Conservation (phyloP, 2,797 vertebrate species). For the Helarctos malayanus region DNA sequence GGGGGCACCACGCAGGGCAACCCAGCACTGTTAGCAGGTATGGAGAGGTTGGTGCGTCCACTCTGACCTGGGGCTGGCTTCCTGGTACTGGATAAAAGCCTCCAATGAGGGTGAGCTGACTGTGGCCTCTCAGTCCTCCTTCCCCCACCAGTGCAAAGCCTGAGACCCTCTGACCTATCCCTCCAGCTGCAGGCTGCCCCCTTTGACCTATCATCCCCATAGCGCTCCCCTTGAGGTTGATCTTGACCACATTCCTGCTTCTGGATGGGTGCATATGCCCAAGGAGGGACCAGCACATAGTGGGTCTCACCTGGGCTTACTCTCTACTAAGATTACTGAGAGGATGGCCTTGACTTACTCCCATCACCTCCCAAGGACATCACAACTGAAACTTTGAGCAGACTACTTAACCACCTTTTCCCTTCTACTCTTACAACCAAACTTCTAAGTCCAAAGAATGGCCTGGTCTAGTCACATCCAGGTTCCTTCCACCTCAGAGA, state of each 20-base stretch:
- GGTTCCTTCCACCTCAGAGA: background rate
- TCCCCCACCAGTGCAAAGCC: background rate
- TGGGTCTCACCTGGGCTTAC: background rate
- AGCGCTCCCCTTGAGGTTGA: background rate
- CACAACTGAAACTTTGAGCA: background rate
- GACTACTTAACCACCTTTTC: background rate
- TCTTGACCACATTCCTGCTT: background rate
- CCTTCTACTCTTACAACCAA: background rate
- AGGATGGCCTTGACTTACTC: background rate
- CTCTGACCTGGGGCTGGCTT: background rate
- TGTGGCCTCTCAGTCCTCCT: background rate
- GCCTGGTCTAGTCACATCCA: background rate
- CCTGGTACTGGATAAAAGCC: background rate
- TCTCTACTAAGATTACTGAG: background rate
- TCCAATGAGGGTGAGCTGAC: background rate
- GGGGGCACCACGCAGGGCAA: background rate
- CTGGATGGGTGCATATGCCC: no score
- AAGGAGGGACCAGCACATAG: background rate
- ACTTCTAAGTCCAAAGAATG: background rate
- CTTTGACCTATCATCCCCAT: background rate
- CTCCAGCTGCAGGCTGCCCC: background rate
- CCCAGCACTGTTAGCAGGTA: background rate
- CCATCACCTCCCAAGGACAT: background rate
- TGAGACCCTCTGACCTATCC: no score
- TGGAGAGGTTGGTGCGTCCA: background rate